Base-by-base conservation (phyloP, 2,888 invertebrate species). In the Andrena hattorfiana region DNA sequence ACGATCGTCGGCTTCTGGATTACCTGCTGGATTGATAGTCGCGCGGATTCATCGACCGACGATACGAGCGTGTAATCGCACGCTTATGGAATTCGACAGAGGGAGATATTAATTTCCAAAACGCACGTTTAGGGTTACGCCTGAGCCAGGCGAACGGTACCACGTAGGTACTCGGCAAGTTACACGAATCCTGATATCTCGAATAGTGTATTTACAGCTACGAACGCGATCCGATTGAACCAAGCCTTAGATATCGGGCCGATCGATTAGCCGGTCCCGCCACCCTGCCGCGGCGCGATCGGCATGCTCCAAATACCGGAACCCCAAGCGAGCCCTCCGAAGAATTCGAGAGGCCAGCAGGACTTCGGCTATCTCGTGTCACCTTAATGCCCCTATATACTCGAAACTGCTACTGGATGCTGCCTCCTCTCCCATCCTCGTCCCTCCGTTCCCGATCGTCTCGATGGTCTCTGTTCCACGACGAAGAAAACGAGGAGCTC, bases 401-500 rank as follows among this genome's bases (percentile, higher is more conserved):
- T 79, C 69, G 78, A 83, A 83, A 78, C 85, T 73, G 83, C 85
- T 85, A 85, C 85, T 84, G 77, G 77, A 60, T 76, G 28, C 83
- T 83, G 76, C 71, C 51, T 72, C 76, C 51, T 83, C 73, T 85
- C 75, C 81, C 85, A 54, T 74, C 73, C 71, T 69, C 76, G 75
- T 83, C 67, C 72, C 74, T 80, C 42, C 59, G 20, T 77, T 70
- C 59, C 32, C 70, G 59, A 3, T 68, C 80, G 70, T 69, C 85
- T 67, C 66, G 56, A 4, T 63, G 77, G 68, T 71, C 85, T 69
- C 84, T 85, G 70, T 85, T 84, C 83, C 81, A 72, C 84, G 84
- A 83, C 74, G 23, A 78, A 87, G 85, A 88, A 85, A 80, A 88
- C 80, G 82, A 85, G 70, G 63, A 86, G 82, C 79, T 87, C 75